Conservation (phyloP, 2,888 invertebrate species). For the Cryptocheilus praepositus region DNA sequence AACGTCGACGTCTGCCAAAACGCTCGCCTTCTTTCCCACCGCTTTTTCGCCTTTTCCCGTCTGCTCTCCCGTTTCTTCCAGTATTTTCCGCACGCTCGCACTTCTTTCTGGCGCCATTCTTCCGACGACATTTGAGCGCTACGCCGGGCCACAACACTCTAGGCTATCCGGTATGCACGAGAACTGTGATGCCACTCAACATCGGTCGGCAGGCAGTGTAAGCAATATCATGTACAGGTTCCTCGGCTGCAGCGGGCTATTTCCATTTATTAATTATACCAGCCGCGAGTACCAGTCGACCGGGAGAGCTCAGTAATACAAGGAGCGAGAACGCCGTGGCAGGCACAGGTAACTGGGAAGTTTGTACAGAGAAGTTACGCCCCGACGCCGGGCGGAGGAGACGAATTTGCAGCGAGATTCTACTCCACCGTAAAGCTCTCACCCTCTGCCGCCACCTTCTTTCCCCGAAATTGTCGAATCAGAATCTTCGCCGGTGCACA, state of each 20-base stretch:
- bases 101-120: too few relatives aligned
- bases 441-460: too few relatives aligned
- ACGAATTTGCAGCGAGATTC: background rate
- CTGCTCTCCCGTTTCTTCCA: too few relatives aligned
- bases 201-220: conserved; percentile 11
- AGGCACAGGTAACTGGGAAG: conserved; percentile 35
- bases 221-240: conserved; percentile 22
- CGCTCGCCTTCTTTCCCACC: conserved; percentile 1
- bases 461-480: too few relatives aligned
- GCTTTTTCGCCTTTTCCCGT: background rate
- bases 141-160: too few relatives aligned
- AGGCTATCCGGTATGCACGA: too few relatives aligned
- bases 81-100: too few relatives aligned
- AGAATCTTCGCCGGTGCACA: too few relatives aligned
- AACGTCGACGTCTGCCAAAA: conserved; percentile 11
- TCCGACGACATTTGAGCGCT: too few relatives aligned
- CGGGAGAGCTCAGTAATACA: conserved; percentile 14
- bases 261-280: conserved; percentile 40
- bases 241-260: background rate
- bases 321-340: background rate
- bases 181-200: background rate
- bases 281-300: conserved; percentile 9
- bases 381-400: background rate
- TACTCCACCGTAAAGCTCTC: background rate
- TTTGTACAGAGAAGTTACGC: conserved; percentile 31